Evolutionary conservation across 2,797 vertebrate species (phyloP), one percentile per base, ranked within the genome.

Genomic region (Sylvilagus floridanus): DNA sequence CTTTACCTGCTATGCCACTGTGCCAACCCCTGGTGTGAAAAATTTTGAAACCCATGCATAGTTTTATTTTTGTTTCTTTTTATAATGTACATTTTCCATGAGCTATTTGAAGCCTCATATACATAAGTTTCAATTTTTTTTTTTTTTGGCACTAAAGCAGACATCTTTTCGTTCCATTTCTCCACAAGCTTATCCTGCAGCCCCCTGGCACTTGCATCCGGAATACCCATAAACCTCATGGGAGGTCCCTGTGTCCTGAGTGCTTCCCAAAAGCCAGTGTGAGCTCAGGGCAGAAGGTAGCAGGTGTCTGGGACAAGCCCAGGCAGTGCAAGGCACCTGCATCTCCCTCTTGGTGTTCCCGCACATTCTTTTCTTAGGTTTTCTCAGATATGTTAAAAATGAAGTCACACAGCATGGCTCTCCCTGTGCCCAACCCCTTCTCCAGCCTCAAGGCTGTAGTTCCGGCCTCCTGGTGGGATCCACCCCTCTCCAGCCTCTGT

Each of bases 241-340:
- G 63, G 62, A 68, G 42, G 10, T 68, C 5, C 42, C 32, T 81
- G 32, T 35, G 7, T 69, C 16, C 57, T 57, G 52, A 92, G 42
- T 42, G 42, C 42, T 42, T 4, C n/a, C 26, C 77, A 84, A 82
- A 83, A 76, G 68, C 28, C 7, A 17, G 47, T 57, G 9, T 54
- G 30, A 81, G 50, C 52, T 72, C 16, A 7, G 3, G 72, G 28
- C 57, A 17, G 2, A 30, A n/a, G 63, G 62, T 57, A 60, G 12
- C 3, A 0, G 12, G 26, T 57, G 26, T 28, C 5, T 4, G 9
- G 76, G 72, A 78, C 71, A 76, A n/a, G 47, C 76, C 79, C 37
- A 47, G 37, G 24, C 50, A 22, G 16, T 7, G 0, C 30, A n/a
- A 69, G 78, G 24, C 11, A 0, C 6, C 72, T 24, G 21, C 5